Conservation (phyloP, 2,113 vertebrate species). For the Eurystomus gularis region DNA sequence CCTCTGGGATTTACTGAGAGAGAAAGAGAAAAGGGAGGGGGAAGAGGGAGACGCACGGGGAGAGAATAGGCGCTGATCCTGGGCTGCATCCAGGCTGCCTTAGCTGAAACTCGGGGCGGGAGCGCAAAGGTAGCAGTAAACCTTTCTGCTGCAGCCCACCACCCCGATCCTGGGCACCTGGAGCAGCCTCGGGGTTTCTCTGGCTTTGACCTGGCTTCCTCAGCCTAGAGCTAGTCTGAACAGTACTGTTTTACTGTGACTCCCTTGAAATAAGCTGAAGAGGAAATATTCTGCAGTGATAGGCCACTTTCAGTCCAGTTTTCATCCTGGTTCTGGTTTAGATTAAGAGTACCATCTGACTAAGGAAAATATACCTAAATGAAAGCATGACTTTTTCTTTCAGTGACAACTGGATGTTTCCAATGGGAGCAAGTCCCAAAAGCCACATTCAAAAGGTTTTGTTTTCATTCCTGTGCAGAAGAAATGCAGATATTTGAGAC, state of each 20-base stretch:
- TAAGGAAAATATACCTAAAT: neutral
- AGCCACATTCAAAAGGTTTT: neutral
- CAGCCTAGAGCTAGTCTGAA: neutral
- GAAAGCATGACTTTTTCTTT: neutral
- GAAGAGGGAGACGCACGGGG: neutral
- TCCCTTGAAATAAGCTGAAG: neutral
- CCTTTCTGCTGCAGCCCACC: neutral
- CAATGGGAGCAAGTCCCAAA: neutral
- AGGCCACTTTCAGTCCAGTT: neutral
- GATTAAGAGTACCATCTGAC: neutral
- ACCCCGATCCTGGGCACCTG: neutral
- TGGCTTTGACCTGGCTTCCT: neutral
- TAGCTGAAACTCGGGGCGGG: neutral
- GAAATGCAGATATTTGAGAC: neutral
- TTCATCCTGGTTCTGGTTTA: neutral
- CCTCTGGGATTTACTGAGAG: slow-evolving; percentile 4
- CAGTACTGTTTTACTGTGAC: neutral
- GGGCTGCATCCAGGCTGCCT: neutral
- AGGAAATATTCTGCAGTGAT: neutral
- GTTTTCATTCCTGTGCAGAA: neutral
- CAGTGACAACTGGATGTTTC: neutral
- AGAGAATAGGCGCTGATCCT: neutral
- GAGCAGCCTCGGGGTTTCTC: neutral
- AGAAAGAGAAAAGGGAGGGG: neutral
- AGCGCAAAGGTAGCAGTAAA: neutral